Evolutionary conservation across 2,113 vertebrate genomes (phyloP), one percentile per base, ranked within the genome.

Genomic region (Aldabrachelys gigantea): DNA sequence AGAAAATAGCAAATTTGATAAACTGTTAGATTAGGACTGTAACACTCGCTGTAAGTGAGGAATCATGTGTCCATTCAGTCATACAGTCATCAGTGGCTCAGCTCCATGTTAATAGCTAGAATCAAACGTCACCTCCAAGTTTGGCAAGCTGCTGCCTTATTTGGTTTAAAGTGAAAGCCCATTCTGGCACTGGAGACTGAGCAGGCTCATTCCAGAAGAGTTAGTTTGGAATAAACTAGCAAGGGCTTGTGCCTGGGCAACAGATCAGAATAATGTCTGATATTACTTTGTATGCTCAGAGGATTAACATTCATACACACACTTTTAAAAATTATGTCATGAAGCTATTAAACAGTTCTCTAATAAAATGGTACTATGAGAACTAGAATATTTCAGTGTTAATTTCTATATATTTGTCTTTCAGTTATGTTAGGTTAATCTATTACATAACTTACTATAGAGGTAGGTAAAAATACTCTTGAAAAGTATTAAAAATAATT

Each of bases 81-180:
- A 80, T 95, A 94, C 86, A 86, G 89, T 96, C 82, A 25, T 91
- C 54, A 19, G 89, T 94, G 84, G 65, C 95, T 96, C 78, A 80
- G 85, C 53, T 97, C 94, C 94, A 90, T 82, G 93, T 83, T 97
- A 96, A 97, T 98, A 84, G 44, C 89, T 97, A 53, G 91, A 92
- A 85, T 96, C 91, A 93, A 93, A 97, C 19, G 9, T 94, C 94
- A 91, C 93, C 92, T 96, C 95, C 82, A 89, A 83, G 86, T 96
- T 88, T 96, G 96, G 95, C 93, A 92, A 95, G 97, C 91, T 91
- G 91, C 97, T 97, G 88, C 95, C 95, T 97, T 96, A 62, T 98
- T 98, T 97, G 96, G 94, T 97, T 98, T 96, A 88, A 93, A 96
- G 90, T 95, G 97, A 95, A 97, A 96, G 93, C 89, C 87, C 59